Conservation (phyloP, 1,140 invertebrate genomes). For the Lutraria rhynchaena region DNA sequence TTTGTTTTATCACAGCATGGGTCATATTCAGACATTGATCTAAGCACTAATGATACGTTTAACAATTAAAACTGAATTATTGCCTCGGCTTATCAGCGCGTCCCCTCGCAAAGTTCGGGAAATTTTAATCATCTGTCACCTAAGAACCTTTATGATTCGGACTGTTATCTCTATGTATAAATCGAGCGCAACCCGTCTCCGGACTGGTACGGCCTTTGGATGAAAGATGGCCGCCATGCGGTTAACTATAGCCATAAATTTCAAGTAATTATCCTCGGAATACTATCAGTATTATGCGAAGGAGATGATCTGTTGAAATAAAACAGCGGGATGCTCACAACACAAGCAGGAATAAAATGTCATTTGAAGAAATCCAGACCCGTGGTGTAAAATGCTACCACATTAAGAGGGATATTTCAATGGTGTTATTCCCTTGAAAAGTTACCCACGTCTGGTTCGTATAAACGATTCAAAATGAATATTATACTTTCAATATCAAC, state of each 20-base stretch:
- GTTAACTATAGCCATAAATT: constrained; percentile 10
- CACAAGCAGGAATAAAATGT: not conserved
- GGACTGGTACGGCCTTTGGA: constrained; percentile 5
- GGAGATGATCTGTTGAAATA: constrained; percentile 26
- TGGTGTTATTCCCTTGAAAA: too few species aligned
- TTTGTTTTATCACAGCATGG: constrained; percentile 55
- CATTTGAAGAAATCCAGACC: constrained; percentile 6
- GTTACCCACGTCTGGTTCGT: too few species aligned
- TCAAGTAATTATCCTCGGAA: constrained; percentile 20
- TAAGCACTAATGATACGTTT: constrained; percentile 45
- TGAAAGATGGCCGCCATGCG: constrained; percentile 12
- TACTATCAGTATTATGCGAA: constrained; percentile 24
- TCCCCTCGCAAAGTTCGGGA: constrained; percentile 22
- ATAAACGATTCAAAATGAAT: too few species aligned
- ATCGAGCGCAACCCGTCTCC: constrained; percentile 51
- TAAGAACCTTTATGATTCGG: constrained; percentile 48
- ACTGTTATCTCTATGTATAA: constrained; percentile 35
- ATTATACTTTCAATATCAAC: too few species aligned
- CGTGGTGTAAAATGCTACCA: constrained; percentile 13
- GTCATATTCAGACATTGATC: constrained; percentile 51
- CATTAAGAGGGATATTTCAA: too few species aligned
- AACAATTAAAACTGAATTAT: constrained; percentile 60
- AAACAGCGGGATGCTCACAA: not conserved
- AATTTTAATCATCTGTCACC: constrained; percentile 50
- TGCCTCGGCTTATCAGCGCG: constrained; percentile 39